These are phyloP conservation scores for Acholoe squamosa DNA, from an alignment of 2,888 invertebrate genomes.

Conservation along the genomic window DNA sequence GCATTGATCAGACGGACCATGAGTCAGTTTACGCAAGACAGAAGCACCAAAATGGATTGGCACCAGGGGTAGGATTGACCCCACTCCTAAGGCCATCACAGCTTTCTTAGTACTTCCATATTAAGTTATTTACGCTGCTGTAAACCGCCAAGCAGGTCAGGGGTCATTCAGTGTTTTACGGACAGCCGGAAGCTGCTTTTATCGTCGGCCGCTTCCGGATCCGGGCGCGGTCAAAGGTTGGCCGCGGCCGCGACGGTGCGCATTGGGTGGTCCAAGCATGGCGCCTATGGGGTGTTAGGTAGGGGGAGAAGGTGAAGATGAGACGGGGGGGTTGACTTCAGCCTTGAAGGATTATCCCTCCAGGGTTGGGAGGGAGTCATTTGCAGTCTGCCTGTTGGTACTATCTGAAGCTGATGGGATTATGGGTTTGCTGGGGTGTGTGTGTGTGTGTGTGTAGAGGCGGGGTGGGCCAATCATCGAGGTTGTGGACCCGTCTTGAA, in stretches of 20 bases:
- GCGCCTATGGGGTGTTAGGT: not conserved
- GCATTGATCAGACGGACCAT: too few relatives aligned
- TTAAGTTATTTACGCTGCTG: not conserved
- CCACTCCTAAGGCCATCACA: not conserved
- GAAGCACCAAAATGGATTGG: not conserved
- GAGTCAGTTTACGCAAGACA: too few relatives aligned
- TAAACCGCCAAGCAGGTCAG: not conserved
- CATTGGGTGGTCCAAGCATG: not conserved
- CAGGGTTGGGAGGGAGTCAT: too few relatives aligned
- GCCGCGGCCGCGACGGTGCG: too few relatives aligned
- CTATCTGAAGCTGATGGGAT: not conserved
- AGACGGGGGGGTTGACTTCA: not conserved
- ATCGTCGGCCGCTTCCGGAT: conserved; percentile 14
- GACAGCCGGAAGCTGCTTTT: not conserved
- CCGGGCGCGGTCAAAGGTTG: not conserved
- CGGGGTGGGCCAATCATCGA: not conserved
- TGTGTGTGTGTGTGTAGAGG: not conserved
- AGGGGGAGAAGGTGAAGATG: not conserved
- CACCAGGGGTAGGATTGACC: not conserved
- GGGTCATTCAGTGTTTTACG: not conserved
- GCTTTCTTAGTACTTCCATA: not conserved
- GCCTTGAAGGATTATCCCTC: too few relatives aligned
- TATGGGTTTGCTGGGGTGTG: too few relatives aligned
- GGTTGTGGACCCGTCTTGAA: not conserved
- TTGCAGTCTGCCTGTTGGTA: not conserved